These are phyloP conservation scores for Sturnira hondurensis DNA, from an alignment of 2,113 vertebrate genomes.

Conservation along the genomic window DNA sequence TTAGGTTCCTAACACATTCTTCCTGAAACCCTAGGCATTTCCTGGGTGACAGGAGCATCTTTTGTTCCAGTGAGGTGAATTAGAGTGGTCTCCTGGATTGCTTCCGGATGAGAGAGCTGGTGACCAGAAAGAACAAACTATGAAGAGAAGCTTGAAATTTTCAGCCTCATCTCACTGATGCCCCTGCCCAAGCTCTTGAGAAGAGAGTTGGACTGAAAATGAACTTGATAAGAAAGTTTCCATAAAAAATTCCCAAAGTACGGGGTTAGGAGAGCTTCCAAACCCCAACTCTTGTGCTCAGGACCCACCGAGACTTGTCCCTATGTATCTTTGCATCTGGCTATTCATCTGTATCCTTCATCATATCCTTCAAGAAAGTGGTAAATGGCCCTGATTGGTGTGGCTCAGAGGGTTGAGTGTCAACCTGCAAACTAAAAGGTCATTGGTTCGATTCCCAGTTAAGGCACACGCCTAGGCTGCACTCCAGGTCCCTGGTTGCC, in stretches of 20 bases:
- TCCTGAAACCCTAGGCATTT: not conserved
- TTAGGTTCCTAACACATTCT: not conserved
- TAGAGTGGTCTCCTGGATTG: not conserved
- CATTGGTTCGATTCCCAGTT: too few species aligned
- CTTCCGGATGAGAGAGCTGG: not conserved
- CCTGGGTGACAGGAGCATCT: not conserved
- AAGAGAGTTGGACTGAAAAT: not conserved
- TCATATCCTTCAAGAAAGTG: not conserved
- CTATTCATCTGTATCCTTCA: not conserved
- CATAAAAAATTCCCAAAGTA: not conserved
- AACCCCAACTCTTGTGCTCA: not conserved
- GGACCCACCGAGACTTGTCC: not conserved
- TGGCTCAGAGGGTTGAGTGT: too few species aligned
- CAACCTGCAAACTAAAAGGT: too few species aligned
- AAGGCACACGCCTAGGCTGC: too few species aligned
- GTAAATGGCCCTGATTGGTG: not conserved
- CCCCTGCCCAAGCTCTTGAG: not conserved
- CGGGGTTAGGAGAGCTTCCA: not conserved
- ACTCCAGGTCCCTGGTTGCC: too few species aligned
- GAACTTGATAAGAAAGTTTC: not conserved
- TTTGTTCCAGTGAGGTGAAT: not conserved
- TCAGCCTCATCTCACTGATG: not conserved
- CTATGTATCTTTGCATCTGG: not conserved
- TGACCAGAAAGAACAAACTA: not conserved
- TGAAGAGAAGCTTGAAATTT: not conserved